phyloP scores from a whole-genome alignment of 2,888 invertebrate genomes.

The Drosophila formosana region DNA sequence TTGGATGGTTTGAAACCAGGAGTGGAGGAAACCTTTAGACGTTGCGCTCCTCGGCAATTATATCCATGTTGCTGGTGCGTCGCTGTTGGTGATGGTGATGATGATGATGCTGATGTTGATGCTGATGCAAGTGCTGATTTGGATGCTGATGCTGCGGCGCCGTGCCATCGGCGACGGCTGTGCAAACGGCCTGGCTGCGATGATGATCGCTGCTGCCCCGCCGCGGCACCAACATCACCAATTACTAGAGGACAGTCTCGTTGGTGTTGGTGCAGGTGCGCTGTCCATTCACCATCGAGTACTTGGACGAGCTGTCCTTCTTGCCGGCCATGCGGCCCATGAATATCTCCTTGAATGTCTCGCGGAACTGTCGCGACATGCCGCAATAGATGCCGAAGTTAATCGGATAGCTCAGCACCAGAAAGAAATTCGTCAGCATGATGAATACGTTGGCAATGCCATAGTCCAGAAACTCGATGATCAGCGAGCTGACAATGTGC shows the following conservation, averaged over 20 bases:
- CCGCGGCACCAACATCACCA: conserved; percentile 80
- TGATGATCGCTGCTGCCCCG: conserved; percentile 73
- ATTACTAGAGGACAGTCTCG: conserved; percentile 89
- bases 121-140: conserved; percentile 19
- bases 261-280: conserved; percentile 94
- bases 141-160: conserved; percentile 45
- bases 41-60: conserved; percentile 71
- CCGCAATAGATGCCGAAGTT: conserved; percentile 98
- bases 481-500: conserved; percentile 92
- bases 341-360: conserved; percentile 95
- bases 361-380: conserved; percentile 97
- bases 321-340: conserved; percentile 86
- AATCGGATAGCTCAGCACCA: conserved; percentile 95
- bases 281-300: conserved; percentile 93
- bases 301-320: conserved; percentile 90
- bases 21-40: conserved; percentile 46
- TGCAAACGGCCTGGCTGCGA: conserved; percentile 62
- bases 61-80: conserved; percentile 75
- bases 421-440: conserved; percentile 94
- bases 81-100: conserved; percentile 61
- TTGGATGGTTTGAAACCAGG: conserved; percentile 9
- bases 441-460: conserved; percentile 91
- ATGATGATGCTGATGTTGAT: conserved; percentile 22
- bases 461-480: conserved; percentile 91
- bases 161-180: conserved; percentile 36